phyloP scores from a whole-genome alignment of 2,888 invertebrate genomes.

The Conistra vaccinii region DNA sequence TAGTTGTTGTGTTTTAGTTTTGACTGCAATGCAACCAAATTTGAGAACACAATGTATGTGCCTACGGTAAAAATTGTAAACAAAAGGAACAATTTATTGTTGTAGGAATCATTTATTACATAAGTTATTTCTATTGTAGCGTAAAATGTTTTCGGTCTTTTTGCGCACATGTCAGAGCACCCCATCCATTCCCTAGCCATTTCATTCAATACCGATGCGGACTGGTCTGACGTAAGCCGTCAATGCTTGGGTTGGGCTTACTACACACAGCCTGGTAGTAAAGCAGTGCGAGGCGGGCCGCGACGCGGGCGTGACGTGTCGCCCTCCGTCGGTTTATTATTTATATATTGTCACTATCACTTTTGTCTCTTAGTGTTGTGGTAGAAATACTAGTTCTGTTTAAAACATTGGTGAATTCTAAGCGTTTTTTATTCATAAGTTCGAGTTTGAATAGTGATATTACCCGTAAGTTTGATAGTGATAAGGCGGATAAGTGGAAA shows the following conservation, averaged over 20 bases:
- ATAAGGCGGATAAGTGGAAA: slow-evolving; percentile 86
- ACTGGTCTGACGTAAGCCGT: slow-evolving; percentile 84
- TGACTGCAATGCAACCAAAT: slow-evolving; percentile 13
- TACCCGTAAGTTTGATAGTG: slow-evolving; percentile 80
- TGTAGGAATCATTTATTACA: not conserved
- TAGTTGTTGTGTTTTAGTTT: too few relatives aligned
- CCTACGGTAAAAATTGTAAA: not conserved
- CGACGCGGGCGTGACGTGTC: slow-evolving; percentile 77
- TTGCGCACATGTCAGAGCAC: slow-evolving; percentile 54
- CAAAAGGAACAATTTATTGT: not conserved
- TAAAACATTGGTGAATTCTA: slow-evolving; percentile 62
- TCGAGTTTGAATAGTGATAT: slow-evolving; percentile 72
- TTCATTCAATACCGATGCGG: slow-evolving; percentile 85
- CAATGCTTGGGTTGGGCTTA: slow-evolving; percentile 81
- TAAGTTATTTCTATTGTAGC: not conserved
- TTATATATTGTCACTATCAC: slow-evolving; percentile 64
- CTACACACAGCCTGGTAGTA: slow-evolving; percentile 70
- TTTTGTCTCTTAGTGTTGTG: slow-evolving; percentile 68
- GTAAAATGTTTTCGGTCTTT: slow-evolving; percentile 18
- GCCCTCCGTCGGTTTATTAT: slow-evolving; percentile 61
- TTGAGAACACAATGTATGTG: not conserved
- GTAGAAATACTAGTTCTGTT: slow-evolving; percentile 51
- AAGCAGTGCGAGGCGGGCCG: slow-evolving; percentile 82
- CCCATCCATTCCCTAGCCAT: slow-evolving; percentile 69
- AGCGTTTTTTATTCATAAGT: slow-evolving; percentile 66